A percentile compares a stretch with the other conserved stretches of the same genome.
Conservation (phyloP, 2,888 invertebrate genomes). For the Tigriopus californicus region DNA sequence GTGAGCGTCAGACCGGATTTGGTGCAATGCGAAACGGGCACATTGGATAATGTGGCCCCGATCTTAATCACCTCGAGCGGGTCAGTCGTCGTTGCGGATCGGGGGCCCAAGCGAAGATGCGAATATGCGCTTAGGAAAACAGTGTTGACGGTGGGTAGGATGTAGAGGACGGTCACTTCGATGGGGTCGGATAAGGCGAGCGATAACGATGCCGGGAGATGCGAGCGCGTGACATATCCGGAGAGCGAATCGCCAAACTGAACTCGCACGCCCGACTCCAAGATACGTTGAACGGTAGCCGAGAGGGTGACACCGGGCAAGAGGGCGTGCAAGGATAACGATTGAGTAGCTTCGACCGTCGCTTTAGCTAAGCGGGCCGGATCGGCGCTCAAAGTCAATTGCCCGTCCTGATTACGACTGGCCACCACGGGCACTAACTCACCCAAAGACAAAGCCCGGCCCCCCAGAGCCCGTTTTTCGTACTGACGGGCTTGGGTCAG, state of each 20-base stretch:
- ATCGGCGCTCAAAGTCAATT: not conserved
- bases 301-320: not conserved
- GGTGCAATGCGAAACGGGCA: not conserved
- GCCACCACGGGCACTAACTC: not conserved
- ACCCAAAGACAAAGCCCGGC: not conserved
- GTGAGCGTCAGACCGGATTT: not conserved
- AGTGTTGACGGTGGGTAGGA: constrained; percentile 6
- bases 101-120: not conserved
- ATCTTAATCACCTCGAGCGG: not conserved
- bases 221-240: not conserved
- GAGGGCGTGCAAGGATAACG: not conserved
- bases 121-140: not conserved
- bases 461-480: no score
- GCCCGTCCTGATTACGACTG: not conserved
- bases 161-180: constrained; percentile 1
- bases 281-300: not conserved
- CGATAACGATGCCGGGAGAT: not conserved
- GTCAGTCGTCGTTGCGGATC: not conserved
- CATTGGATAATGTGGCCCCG: not conserved
- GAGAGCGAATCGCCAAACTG: not conserved
- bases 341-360: not conserved
- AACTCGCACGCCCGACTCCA: not conserved
- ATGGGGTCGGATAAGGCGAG: not conserved
- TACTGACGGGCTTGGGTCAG: not conserved
- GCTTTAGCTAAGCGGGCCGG: not conserved